These are phyloP conservation scores for Siniperca chuatsi DNA, from an alignment of 2,113 vertebrate species.

Conservation along the genomic window DNA sequence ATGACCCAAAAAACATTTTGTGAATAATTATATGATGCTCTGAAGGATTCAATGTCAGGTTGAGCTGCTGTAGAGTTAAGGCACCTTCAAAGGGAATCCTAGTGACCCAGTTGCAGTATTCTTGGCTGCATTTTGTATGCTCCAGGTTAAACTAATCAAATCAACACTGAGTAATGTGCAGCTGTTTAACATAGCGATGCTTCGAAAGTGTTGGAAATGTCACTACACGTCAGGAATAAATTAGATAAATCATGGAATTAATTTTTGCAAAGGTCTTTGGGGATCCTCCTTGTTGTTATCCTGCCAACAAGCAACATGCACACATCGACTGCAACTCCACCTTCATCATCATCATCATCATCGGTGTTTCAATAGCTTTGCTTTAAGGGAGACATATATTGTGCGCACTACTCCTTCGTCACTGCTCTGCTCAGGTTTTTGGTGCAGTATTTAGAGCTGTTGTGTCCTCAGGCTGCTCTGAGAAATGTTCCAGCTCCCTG, in stretches of 20 bases:
- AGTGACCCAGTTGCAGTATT: conserved; percentile 23
- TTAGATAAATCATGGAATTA: conserved; percentile 5
- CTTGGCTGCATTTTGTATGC: background rate
- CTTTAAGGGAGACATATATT: background rate
- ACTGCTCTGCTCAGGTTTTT: conserved; percentile 22
- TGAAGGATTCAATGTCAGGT: background rate
- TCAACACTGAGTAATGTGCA: conserved; percentile 23
- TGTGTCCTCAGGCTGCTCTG: conserved; percentile 51
- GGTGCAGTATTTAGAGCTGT: conserved; percentile 52
- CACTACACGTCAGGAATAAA: conserved; percentile 4
- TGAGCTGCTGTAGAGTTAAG: conserved; percentile 1
- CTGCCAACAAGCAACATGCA: background rate
- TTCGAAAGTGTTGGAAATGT: conserved; percentile 23
- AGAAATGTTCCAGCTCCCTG: conserved; percentile 15
- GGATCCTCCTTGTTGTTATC: conserved; percentile 1
- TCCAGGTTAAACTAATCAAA: conserved; percentile 37
- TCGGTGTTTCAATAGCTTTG: background rate
- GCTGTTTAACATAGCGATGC: conserved; percentile 15
- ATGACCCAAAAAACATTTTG: background rate
- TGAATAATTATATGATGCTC: background rate
- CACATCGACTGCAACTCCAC: background rate
- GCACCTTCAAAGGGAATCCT: conserved; percentile 26
- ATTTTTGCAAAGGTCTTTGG: conserved; percentile 4
- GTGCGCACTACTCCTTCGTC: background rate
- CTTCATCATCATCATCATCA: conserved; percentile 11